Percentiles rank a stretch among this genome's conserved stretches.
Conservation (phyloP, 2,888 invertebrate genomes). For the Protophormia terraenovae region DNA sequence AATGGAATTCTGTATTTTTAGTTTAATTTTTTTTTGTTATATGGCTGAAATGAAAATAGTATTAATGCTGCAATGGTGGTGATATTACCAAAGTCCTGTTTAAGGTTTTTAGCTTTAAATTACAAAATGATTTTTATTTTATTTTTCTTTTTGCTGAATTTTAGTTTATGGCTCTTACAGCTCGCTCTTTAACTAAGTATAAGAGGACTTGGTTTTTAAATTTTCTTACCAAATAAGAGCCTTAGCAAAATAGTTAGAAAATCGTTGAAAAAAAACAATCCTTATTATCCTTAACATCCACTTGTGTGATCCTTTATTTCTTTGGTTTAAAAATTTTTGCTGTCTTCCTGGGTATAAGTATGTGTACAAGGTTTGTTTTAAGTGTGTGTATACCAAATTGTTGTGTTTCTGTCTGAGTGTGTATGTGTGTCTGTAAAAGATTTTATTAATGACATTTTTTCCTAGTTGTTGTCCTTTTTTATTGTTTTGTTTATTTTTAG, state of each 20-base stretch:
- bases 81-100: not conserved
- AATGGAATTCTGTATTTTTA: conserved; percentile 3
- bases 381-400: not conserved
- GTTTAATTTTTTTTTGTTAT: not conserved
- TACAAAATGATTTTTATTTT: no score
- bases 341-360: not conserved
- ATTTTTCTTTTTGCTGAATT: no score
- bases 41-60: not conserved
- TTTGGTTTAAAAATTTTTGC: not conserved
- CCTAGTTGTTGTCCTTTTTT: conserved; percentile 5
- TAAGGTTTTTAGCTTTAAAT: conserved; percentile 3
- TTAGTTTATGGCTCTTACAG: not conserved
- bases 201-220: not conserved
- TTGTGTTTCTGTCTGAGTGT: not conserved
- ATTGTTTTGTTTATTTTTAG: not conserved
- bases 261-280: not conserved
- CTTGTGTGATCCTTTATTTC: conserved; percentile 34
- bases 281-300: conserved; percentile 40
- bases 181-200: not conserved
- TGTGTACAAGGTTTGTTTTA: conserved; percentile 7
- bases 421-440: not conserved
- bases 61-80: not conserved
- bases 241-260: not conserved
- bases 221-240: not conserved
- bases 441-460: conserved; percentile 55